Evolutionary conservation across 2,797 vertebrate species (phyloP), one percentile per base, ranked within the genome.

Genomic region (Odontamblyopus rebecca): DNA sequence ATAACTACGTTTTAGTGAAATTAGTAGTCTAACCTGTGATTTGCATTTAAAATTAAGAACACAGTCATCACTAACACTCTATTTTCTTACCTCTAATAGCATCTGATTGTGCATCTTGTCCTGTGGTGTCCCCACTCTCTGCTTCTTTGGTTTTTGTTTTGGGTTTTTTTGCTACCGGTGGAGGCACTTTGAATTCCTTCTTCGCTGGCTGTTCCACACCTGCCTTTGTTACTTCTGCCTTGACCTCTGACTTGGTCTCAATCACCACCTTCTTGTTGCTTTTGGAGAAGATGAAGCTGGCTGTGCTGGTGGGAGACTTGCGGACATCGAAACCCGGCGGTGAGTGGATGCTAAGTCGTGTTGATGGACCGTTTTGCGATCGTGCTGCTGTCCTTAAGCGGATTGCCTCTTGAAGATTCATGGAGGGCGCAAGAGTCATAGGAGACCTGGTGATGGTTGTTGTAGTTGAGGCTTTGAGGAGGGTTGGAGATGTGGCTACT

Each of bases 211-310:
- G 93, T 0, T 73, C 70, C 35, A 86, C 74, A 65, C 80, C 86
- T 29, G 50, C 59, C 62, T 92, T 93, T 0, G 95, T 92, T 48
- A 93, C 94, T 79, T 93, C 94, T 0, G 91, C 85, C 81, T 94
- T 94, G 0, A 78, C 82, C 70, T 95, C 94, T 0, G 92, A 79
- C 0, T 92, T 83, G 2, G 93, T 91, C 69, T 97, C 96, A 1
- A 95, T 90, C 72, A 94, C 93, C 81, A 95, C 81, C 82, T 91
- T 97, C 86, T 90, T 96, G 73, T 94, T 86, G 88, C 93, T 96
- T 88, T 96, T 98, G 74, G 97, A 94, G 65, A 98, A 99, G 87
- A 98, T 95, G 78, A 99, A 99, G 88, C 96, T 99, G 80, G 97
- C 97, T 0, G 92, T 97, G 70, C 94, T 95, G 67, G 95, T 93